Evolutionary conservation across 2,113 vertebrate genomes (phyloP).

Genomic region (Macrotis lagotis): DNA sequence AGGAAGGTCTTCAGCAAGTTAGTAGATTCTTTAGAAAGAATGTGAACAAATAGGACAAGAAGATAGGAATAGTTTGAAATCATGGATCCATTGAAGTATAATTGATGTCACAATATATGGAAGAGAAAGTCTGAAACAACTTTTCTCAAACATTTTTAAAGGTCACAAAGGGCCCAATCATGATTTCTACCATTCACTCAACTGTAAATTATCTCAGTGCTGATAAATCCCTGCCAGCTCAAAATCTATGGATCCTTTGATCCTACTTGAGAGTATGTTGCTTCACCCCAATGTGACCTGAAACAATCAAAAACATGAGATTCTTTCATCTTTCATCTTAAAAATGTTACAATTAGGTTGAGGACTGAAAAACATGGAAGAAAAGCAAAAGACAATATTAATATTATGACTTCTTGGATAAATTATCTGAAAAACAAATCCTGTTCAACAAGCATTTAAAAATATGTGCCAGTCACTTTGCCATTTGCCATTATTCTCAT

Average conservation of each 20-base stretch:
- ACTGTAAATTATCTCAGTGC: not conserved
- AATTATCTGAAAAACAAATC: constrained; percentile 38
- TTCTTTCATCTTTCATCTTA: constrained; percentile 40
- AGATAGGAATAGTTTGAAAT: not conserved
- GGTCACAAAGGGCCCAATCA: constrained; percentile 22
- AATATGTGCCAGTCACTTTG: not conserved
- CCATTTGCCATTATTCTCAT: not conserved
- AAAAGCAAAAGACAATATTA: constrained; percentile 20
- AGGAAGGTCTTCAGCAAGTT: not conserved
- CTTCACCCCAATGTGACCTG: constrained; percentile 16
- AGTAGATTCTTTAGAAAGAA: not conserved
- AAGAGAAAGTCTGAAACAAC: constrained; percentile 10
- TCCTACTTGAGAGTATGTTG: not conserved
- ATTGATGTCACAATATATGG: not conserved
- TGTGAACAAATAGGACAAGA: not conserved
- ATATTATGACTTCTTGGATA: not conserved
- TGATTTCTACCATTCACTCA: constrained; percentile 30
- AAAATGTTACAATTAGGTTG: not conserved
- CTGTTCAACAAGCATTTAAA: constrained; percentile 1
- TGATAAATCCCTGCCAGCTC: constrained; percentile 2
- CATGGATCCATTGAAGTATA: not conserved
- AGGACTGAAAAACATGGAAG: not conserved
- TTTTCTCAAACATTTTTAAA: constrained; percentile 29
- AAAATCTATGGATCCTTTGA: not conserved
- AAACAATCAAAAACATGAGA: constrained; percentile 49